Percentiles rank a stretch among this genome's conserved stretches.
phyloP scores from a whole-genome alignment of 2,888 invertebrate genomes.

The Hipparchia sbordonii region DNA sequence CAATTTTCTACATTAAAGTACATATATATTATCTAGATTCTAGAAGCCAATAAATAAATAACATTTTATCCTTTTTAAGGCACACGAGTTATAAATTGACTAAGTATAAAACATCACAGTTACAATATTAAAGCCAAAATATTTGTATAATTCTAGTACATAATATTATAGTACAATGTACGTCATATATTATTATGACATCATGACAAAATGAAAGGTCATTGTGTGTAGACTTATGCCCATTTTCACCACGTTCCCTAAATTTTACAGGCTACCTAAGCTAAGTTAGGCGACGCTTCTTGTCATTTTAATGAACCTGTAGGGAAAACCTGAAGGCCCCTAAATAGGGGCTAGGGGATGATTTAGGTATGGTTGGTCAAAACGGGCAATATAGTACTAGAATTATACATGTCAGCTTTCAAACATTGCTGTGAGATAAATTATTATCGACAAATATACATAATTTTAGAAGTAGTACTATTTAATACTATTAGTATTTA shows the following conservation, averaged over 20 bases:
- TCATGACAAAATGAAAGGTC: no score
- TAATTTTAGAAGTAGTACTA: conserved; percentile 2
- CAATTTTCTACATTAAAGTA: neutral
- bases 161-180: neutral
- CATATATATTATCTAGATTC: neutral
- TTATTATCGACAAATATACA: neutral
- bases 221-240: no score
- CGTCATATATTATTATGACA: no score
- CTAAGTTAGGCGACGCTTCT: no score
- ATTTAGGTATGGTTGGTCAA: no score
- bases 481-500: conserved; percentile 24
- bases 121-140: conserved; percentile 23
- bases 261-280: no score
- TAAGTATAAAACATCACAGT: conserved; percentile 28
- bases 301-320: no score
- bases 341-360: no score
- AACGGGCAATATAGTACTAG: neutral
- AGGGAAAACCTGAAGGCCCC: no score
- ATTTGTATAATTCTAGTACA: conserved; percentile 10
- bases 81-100: conserved; percentile 36
- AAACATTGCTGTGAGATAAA: conserved; percentile 26
- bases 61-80: conserved; percentile 28
- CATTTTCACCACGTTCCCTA: no score
- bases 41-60: conserved; percentile 15
- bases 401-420: conserved; percentile 21